phyloP scores from a whole-genome alignment of 2,797 vertebrate species.

The Varecia variegata region DNA sequence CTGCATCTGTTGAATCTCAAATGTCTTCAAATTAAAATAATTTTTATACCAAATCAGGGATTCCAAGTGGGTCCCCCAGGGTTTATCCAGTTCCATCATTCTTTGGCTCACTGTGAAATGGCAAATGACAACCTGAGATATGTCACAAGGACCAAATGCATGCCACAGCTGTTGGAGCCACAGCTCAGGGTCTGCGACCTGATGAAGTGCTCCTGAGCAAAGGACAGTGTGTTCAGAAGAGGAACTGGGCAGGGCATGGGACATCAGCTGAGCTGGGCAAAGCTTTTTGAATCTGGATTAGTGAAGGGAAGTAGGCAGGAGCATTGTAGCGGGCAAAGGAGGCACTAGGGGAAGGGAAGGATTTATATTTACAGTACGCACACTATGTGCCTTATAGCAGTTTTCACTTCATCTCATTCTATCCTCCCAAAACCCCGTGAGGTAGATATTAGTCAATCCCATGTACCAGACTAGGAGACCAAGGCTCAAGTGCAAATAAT shows the following conservation, averaged over 20 bases:
- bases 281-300: neutral
- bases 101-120: neutral
- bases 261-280: neutral
- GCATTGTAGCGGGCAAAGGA: neutral
- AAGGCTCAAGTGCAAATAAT: neutral
- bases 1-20: slow-evolving; percentile 5
- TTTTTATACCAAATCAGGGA: neutral
- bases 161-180: neutral
- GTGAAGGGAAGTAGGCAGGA: neutral
- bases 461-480: neutral
- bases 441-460: neutral
- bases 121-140: neutral
- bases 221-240: neutral
- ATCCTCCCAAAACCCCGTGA: neutral
- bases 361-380: neutral
- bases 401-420: neutral
- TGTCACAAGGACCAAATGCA: neutral
- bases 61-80: neutral
- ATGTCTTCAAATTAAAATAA: slow-evolving; percentile 35
- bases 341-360: neutral
- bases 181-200: neutral
- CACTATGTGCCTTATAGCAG: neutral
- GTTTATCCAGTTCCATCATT: neutral
- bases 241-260: neutral
- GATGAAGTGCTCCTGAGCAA: neutral